Conservation (phyloP, 2,888 invertebrate species). For the Phortica okadai region DNA sequence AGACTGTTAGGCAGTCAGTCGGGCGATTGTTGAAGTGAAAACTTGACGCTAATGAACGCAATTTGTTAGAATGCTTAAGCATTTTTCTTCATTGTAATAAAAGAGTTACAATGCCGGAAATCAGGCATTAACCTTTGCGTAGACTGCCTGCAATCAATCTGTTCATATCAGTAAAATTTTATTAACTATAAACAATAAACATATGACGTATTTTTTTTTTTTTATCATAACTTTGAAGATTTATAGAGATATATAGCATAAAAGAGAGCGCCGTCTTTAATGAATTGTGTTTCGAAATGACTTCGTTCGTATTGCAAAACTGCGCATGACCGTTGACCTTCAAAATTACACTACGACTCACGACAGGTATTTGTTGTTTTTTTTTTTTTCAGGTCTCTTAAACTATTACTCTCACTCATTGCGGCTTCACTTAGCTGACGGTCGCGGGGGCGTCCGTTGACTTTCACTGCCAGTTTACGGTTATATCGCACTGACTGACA, state of each 20-base stretch:
- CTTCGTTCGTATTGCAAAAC: slow-evolving; percentile 28
- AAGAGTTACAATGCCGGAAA: slow-evolving; percentile 40
- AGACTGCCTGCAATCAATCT: neutral
- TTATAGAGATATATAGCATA: neutral
- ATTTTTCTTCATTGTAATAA: slow-evolving; percentile 34
- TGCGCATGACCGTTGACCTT: slow-evolving; percentile 72
- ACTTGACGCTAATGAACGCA: slow-evolving; percentile 45
- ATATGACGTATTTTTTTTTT: slow-evolving; percentile 41
- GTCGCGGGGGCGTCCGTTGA: slow-evolving; percentile 23
- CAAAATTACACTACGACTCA: slow-evolving; percentile 38
- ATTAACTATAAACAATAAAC: slow-evolving; percentile 52
- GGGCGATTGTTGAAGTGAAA: slow-evolving; percentile 42
- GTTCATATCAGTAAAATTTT: neutral
- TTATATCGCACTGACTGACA: neutral
- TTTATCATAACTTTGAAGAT: neutral
- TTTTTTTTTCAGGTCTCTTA: neutral
- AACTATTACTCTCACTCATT: neutral
- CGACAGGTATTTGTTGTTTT: neutral
- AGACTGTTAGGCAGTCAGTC: slow-evolving; percentile 40
- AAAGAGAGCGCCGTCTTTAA: slow-evolving; percentile 62
- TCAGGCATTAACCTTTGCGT: neutral
- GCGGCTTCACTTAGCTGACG: slow-evolving; percentile 2
- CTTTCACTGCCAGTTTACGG: slow-evolving; percentile 28
- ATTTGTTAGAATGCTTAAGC: slow-evolving; percentile 55
- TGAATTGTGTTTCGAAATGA: slow-evolving; percentile 38